Base-by-base conservation (phyloP, 2,888 invertebrate species). In the Heliconius cydno region DNA sequence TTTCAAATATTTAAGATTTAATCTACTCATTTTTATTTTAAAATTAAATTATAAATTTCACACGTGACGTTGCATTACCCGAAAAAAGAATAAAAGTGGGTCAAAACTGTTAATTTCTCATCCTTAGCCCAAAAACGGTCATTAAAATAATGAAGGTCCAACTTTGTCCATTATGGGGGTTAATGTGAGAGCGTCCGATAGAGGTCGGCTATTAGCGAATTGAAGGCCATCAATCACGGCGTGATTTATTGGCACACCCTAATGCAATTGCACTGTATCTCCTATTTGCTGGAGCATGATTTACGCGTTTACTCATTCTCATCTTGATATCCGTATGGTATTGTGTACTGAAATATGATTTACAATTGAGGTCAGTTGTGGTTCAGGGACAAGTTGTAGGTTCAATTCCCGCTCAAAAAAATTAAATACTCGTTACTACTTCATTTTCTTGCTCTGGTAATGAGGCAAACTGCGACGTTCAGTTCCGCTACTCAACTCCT, bases 191-290 rank as follows among this genome's bases (percentile, higher is more conserved):
- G 77, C 63, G 46, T 74, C 52, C 75, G 84, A 86, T 84, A 82
- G 84, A 83, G 84, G 85, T 83, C 84, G 78, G 84, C 85, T 84
- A 85, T 85, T 86, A 86, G 85, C 81, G 82, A 83, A 85, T 85
- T 83, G 85, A 81, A 82, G 79, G 78, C 79, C 83, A 86, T 86
- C 86, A 85, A 85, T 86, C 86, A 85, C 75, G 73, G 30, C 80
- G 67, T 81, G 83, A 83, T 82, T 82, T 84, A 84, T 83, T 78
- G 83, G 79, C 80, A 79, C 70, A 76, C 77, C 76, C 79, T 81
- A 82, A 81, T 81, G 80, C 80, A 73, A 77, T 82, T 82, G 79
- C 79, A 78, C 78, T 80, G 81, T 81, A 76, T 80, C 78, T 79
- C 63, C 71, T 67, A 67, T 52, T 70, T 77, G 77, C 57, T 81